These are phyloP conservation scores for Torymus aiolomorphi DNA, from an alignment of 2,888 invertebrate genomes.

Conservation along the genomic window DNA sequence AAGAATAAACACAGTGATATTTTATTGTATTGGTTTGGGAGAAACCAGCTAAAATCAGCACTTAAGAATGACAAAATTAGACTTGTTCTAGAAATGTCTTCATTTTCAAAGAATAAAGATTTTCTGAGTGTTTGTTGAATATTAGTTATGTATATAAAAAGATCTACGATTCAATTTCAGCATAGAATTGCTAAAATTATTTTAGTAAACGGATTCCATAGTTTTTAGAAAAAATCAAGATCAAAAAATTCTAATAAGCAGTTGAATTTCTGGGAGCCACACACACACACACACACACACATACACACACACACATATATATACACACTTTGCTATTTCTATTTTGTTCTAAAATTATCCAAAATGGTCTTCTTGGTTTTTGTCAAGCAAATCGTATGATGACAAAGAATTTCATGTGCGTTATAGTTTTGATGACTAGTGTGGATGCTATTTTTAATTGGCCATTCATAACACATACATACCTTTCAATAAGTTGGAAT, in stretches of 20 bases:
- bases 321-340: slow-evolving; percentile 1
- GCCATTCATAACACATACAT: slow-evolving; percentile 54
- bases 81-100: not conserved
- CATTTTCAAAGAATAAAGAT: not conserved
- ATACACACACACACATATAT: not conserved
- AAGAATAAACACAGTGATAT: not conserved
- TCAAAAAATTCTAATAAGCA: no score
- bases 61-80: not conserved
- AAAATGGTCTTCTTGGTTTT: slow-evolving; percentile 38
- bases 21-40: not conserved
- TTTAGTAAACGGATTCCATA: no score
- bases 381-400: slow-evolving; percentile 29
- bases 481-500: slow-evolving; percentile 45
- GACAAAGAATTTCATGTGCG: slow-evolving; percentile 44
- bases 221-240: no score
- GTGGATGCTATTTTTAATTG: slow-evolving; percentile 47
- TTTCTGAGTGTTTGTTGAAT: not conserved
- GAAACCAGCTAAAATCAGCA: slow-evolving; percentile 3
- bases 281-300: no score
- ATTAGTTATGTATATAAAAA: no score
- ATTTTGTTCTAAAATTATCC: slow-evolving; percentile 28
- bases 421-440: slow-evolving; percentile 48
- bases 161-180: no score
- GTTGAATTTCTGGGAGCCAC: no score
- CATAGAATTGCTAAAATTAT: no score